A percentile compares a stretch with the other conserved stretches of the same genome.
These are phyloP conservation scores for Notechis scutatus DNA, from an alignment of 2,113 vertebrate species.

Conservation along the genomic window DNA sequence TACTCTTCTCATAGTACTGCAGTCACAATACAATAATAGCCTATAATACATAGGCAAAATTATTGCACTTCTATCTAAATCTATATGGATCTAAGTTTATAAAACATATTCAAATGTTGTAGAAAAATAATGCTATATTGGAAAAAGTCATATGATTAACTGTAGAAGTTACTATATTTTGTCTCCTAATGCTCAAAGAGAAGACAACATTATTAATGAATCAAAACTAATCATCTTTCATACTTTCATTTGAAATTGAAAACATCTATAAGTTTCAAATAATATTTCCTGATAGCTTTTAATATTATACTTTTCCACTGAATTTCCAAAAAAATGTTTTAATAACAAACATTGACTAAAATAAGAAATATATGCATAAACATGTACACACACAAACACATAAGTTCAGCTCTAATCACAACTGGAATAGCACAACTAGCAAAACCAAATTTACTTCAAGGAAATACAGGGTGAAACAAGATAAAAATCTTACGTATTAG, in stretches of 20 bases:
- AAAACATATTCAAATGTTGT: neutral
- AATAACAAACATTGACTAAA: constrained; percentile 20
- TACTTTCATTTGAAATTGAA: neutral
- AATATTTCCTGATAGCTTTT: neutral
- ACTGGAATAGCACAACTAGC: constrained; percentile 36
- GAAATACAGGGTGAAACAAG: constrained; percentile 56
- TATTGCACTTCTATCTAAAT: neutral
- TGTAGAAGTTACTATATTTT: neutral
- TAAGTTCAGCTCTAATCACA: neutral
- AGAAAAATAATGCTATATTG: neutral
- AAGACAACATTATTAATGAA: accelerated
- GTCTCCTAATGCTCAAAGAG: neutral
- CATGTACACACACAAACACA: neutral
- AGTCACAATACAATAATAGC: neutral
- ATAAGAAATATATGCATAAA: neutral
- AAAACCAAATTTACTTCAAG: constrained; percentile 36
- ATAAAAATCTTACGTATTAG: constrained; percentile 71
- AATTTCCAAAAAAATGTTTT: neutral
- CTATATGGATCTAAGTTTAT: neutral
- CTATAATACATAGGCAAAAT: neutral
- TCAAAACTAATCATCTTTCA: neutral
- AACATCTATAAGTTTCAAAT: neutral
- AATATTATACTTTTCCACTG: neutral
- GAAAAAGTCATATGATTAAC: neutral
- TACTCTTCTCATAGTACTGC: neutral